These are phyloP conservation scores for Bradynema listronoti DNA, from an alignment of 1,140 invertebrate species.

Conservation along the genomic window DNA sequence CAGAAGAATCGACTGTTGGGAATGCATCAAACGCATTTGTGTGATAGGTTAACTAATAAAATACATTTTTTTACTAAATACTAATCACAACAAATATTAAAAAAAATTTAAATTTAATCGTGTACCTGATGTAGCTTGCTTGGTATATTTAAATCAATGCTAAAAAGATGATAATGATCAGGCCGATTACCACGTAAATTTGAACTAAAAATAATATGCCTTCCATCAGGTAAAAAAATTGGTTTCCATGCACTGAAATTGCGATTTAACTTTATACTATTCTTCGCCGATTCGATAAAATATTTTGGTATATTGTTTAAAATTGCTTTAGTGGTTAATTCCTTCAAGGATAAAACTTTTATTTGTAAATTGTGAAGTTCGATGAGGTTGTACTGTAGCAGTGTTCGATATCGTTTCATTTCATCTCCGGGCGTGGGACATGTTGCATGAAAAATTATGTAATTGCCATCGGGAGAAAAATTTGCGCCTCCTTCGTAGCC, in stretches of 20 bases:
- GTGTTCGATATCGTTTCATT: constrained; percentile 1
- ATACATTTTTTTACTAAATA: background rate
- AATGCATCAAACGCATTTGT: background rate
- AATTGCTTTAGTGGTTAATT: too few relatives aligned
- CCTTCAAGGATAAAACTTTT: too few relatives aligned
- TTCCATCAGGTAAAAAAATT: background rate
- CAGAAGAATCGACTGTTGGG: background rate
- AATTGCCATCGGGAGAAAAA: background rate
- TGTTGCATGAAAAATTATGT: constrained; percentile 2
- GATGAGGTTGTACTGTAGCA: constrained; percentile 10
- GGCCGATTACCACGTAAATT: constrained; percentile 3
- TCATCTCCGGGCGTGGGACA: background rate
- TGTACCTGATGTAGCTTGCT: too few relatives aligned
- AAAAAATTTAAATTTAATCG: background rate
- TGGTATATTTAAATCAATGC: background rate
- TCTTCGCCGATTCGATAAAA: constrained; percentile 9
- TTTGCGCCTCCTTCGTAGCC: background rate
- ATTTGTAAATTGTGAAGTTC: background rate
- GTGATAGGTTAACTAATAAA: constrained; percentile 6
- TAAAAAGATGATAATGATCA: background rate
- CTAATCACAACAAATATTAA: background rate
- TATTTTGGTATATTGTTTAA: background rate
- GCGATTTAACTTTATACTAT: constrained; percentile 5
- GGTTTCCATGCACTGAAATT: background rate
- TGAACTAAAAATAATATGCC: constrained; percentile 13